Base-by-base conservation (phyloP, 2,797 vertebrate genomes). In the Hylomyscus alleni region DNA sequence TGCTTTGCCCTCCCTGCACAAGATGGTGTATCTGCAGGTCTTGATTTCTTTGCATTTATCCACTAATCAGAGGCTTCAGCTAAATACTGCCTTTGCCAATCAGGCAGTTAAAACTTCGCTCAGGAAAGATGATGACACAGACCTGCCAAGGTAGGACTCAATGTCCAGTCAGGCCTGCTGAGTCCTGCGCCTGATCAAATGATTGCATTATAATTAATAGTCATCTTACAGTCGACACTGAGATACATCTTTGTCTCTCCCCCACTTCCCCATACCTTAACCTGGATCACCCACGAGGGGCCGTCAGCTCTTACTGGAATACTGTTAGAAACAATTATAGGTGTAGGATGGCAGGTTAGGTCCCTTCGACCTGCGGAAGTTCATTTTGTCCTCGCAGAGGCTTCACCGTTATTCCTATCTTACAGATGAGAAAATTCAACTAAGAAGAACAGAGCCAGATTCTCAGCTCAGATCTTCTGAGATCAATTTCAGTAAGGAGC, bases 121-220 rank as follows among this genome's bases (percentile, higher is more conserved):
- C 88, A 92, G 92, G 69, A 93, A 94, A 83, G 92, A 29, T 24
- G 40, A 91, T 17, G 67, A 15, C 24, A 52, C 26, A 84, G 77
- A 22, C 60, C 15, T 91, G 77, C 58, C 22, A 50, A 85, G 37
- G 69, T 80, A 22, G 13, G 44, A 75, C 69, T 11, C 22, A 67
- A 54, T 72, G 34, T 2, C 26, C 37, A 6, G 81, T 24, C 52
- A 37, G 22, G 9, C 47, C 65, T 87, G 62, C 54, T 52, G 76
- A 84, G 62, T 69, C 52, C 81, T 4, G 0, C 58, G 20, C 29
- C 75, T 69, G 8, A 52, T 56, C 24, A 73, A 24, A 89, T 37
- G 54, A 44, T 77, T 50, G 37, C 40, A 75, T 75, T 75, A 75
- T 75, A 44, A 76, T 47, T 76, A 76, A 47, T 50, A 8, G 12